Conservation (phyloP, 2,888 invertebrate genomes). For the Lasiommata megera region DNA sequence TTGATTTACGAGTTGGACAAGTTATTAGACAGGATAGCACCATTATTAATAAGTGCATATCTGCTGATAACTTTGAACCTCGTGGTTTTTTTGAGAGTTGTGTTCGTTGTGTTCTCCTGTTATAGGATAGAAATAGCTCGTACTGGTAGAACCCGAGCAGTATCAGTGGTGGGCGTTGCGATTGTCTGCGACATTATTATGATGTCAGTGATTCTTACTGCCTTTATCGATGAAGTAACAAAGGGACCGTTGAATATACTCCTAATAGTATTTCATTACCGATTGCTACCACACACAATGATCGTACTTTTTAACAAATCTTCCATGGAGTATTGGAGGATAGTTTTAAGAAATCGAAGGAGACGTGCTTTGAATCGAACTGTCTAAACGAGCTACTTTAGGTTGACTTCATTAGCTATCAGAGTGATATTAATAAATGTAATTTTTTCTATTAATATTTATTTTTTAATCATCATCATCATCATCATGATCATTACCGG, state of each 20-base stretch:
- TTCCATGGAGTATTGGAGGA: conserved; percentile 29
- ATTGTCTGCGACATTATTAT: conserved; percentile 22
- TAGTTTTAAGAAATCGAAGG: background rate
- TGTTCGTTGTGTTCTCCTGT: conserved; percentile 12
- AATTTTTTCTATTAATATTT: too few relatives aligned
- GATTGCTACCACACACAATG: conserved; percentile 21
- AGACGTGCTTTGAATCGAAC: background rate
- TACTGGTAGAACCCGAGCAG: background rate
- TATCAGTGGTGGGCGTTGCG: conserved; percentile 5
- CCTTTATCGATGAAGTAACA: background rate
- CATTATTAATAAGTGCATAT: conserved; percentile 11
- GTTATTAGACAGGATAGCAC: too few relatives aligned
- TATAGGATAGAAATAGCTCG: conserved; percentile 1
- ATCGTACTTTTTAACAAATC: conserved; percentile 26
- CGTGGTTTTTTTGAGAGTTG: conserved; percentile 18
- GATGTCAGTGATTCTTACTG: background rate
- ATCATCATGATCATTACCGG: too few relatives aligned
- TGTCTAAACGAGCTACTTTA: background rate
- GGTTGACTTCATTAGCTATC: background rate
- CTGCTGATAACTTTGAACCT: conserved; percentile 22
- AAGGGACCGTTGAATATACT: background rate
- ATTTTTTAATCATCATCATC: too few relatives aligned
- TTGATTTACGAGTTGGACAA: background rate
- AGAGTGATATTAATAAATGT: too few relatives aligned
- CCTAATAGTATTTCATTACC: background rate